Evolutionary conservation across 2,888 invertebrate genomes (phyloP), one percentile per base, ranked within the genome.

Genomic region (Callimorpha dominula): DNA sequence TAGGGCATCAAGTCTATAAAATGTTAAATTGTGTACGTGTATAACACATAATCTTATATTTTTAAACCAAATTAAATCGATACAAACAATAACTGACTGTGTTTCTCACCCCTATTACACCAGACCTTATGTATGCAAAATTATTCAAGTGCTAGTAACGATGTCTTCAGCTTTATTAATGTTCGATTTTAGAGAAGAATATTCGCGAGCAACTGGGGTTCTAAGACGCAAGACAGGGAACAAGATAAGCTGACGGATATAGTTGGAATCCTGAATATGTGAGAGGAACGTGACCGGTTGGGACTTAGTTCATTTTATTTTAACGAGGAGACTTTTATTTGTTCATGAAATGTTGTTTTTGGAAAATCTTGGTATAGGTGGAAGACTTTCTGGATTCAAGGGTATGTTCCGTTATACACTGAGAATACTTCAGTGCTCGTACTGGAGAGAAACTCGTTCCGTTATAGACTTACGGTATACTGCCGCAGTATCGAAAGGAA

Each of bases 131-230:
- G 70, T 75, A 86, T 86, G 82, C 78, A 81, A 82, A 86, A 76
- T 81, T 85, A 87, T 86, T 85, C 87, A 78, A 78, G 78, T 73
- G 65, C 72, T 60, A 50, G 69, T 75, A 73, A 78, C 77, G 69
- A 76, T 60, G 76, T 75, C 78, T 76, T 75, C 65, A 83, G 81
- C 81, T 65, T 75, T 83, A 85, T 83, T 85, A 83, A 83, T 85
- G 83, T 77, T 85, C 83, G 76, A 79, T 83, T 85, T 75, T 74
- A 70, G 66, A 42, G 66, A 42, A 76, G 78, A 81, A 81, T 75
- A 78, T 78, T 85, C 72, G 64, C 3, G 66, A 77, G 76, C 43
- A 68, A 67, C 3, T 54, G 46, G 69, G 52, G 62, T 75, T 84
- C 76, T 81, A 71, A 75, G 31, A 66, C n/a, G 40, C 57, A 75